A percentile compares a stretch with the other conserved stretches of the same genome.
These are phyloP conservation scores for Ormyrus rosae DNA, from an alignment of 2,888 invertebrate genomes.

Conservation along the genomic window DNA sequence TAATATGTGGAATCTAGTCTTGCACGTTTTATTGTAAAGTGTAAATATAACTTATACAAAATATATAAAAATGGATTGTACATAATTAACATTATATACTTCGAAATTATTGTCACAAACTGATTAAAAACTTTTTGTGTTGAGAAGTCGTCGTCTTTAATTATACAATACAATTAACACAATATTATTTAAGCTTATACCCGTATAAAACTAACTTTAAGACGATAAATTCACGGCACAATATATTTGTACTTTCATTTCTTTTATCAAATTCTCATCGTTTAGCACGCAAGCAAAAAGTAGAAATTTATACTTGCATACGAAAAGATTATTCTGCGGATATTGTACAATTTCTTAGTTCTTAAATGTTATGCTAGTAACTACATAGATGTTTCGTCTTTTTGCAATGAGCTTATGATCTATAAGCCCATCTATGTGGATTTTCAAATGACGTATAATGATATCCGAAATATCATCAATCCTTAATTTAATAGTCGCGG, in stretches of 20 bases:
- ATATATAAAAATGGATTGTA: no score
- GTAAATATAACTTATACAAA: no score
- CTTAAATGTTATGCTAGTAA: constrained; percentile 80
- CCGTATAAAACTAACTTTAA: no score
- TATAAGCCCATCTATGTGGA: constrained; percentile 77
- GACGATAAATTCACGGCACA: no score
- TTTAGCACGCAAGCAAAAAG: neutral
- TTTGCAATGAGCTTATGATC: constrained; percentile 77
- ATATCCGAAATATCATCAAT: constrained; percentile 82
- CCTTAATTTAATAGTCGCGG: constrained; percentile 82
- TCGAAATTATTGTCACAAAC: no score
- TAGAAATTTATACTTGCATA: constrained; percentile 73
- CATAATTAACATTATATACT: no score
- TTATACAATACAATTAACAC: no score
- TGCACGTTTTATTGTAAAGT: no score
- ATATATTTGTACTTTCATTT: neutral
- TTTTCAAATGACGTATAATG: constrained; percentile 77
- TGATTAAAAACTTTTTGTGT: no score
- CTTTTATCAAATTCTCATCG: neutral
- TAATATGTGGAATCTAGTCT: no score
- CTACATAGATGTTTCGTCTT: constrained; percentile 76
- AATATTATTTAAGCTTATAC: no score
- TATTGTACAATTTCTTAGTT: constrained; percentile 79
- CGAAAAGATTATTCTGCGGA: constrained; percentile 81
- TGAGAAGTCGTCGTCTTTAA: no score